Evolutionary conservation across 2,797 vertebrate genomes (phyloP), one percentile per base, ranked within the genome.

Genomic region (Poeciliopsis turneri): DNA sequence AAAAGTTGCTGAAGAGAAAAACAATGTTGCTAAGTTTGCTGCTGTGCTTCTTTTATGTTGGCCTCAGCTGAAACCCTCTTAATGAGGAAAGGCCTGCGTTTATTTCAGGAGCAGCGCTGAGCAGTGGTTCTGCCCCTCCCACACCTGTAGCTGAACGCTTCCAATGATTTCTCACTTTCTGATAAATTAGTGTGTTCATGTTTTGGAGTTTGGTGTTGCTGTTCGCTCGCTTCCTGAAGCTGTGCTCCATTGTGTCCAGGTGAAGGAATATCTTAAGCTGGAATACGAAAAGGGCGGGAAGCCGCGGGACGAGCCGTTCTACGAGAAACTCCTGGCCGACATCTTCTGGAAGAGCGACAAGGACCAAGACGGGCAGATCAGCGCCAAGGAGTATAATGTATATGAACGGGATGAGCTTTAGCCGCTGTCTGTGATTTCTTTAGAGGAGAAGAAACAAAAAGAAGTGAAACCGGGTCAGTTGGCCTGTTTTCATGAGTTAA

Each of bases 341-440:
- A 97, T 99, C 83, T 97, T 99, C 93, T 94, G 86, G 84, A 98
- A 96, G 94, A 98, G 95, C 13, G 98, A 99, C 88, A 89, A 90
- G 0, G 91, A 99, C 88, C 83, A 80, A 30, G 96, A 99, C 80
- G 98, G 97, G 78, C 86, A 90, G 80, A 97, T 99, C 94, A 97
- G 97, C 25, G 82, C 95, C n/a, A 97, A 94, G 74, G 98, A 99
- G 90, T 99, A 98, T 84, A 98, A 99, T 72, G 92, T 99, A 49
- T 98, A 97, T 85, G 92, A 96, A 47, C 98, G 98, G 3, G 98
- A 99, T 89, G 98, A 99, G 92, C 96, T 99, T 59, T 99, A 96
- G 93, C 77, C 1, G 28, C 59, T 18, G 28, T 59, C 25, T 13
- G n/a, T 30, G 57, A 28, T 59, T 12, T 2, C n/a, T 59, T 59